These are phyloP conservation scores for Chaetops frenatus DNA, from an alignment of 2,113 vertebrate genomes.

Conservation along the genomic window DNA sequence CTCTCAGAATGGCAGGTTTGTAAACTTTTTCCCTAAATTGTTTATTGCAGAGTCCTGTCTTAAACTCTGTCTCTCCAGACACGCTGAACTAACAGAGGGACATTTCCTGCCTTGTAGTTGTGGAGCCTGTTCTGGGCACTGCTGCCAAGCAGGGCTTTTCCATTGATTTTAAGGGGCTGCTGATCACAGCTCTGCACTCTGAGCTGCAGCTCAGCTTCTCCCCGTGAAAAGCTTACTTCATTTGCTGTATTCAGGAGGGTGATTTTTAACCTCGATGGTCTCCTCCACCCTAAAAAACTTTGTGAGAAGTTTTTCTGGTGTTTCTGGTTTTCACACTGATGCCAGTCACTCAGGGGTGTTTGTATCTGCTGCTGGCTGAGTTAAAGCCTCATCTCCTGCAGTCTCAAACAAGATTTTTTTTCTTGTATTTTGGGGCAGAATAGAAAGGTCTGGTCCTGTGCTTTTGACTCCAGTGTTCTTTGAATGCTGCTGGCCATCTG, in stretches of 20 bases:
- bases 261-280: neutral
- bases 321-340: neutral
- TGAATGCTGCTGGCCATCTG: neutral
- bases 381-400: neutral
- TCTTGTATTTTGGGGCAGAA: neutral
- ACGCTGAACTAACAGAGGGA: neutral
- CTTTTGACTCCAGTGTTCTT: neutral
- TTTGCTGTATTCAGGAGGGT: neutral
- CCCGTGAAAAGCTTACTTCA: neutral
- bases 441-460: neutral
- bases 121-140: neutral
- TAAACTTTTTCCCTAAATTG: neutral
- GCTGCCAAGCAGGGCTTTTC: neutral
- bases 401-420: neutral
- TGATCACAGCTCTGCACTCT: neutral
- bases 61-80: neutral
- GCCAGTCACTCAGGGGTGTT: neutral
- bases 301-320: neutral
- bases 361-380: neutral
- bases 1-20: neutral
- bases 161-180: neutral
- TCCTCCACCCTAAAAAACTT: neutral
- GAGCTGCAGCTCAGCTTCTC: neutral
- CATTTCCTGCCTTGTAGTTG: rapidly evolving
- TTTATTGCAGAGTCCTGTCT: neutral